phyloP scores from a whole-genome alignment of 2,113 vertebrate genomes.

The Heteronetta atricapilla region DNA sequence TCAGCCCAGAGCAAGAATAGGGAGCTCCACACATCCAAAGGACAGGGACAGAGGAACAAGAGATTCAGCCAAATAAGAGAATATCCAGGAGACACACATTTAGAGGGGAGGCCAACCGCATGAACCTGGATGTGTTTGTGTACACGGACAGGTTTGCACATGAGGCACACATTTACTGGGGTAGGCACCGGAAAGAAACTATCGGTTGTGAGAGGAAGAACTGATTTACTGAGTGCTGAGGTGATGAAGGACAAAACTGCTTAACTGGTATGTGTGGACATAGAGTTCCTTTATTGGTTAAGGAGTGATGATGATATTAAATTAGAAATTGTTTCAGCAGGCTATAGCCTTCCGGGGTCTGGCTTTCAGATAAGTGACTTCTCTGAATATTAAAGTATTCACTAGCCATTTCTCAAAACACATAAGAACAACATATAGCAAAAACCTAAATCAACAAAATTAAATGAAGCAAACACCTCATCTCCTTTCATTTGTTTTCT shows the following conservation, averaged over 20 bases:
- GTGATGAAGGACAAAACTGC: not conserved
- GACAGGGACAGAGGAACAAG: not conserved
- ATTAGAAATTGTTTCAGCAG: not conserved
- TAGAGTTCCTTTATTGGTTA: accelerated
- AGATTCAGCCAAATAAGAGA: not conserved
- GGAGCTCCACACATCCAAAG: not conserved
- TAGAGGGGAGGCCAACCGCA: not conserved
- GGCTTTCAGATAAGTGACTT: not conserved
- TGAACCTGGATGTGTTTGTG: not conserved
- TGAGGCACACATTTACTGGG: not conserved
- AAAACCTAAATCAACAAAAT: not conserved
- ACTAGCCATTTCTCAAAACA: not conserved
- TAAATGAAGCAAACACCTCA: not conserved
- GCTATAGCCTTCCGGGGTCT: not conserved
- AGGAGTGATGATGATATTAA: not conserved
- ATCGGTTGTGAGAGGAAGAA: not conserved
- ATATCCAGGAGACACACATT: not conserved
- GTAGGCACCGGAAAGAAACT: not conserved
- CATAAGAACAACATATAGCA: not conserved
- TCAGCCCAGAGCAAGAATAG: not conserved
- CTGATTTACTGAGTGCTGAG: not conserved
- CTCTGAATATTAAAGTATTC: not conserved
- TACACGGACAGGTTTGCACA: not conserved
- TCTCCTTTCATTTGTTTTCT: not conserved
- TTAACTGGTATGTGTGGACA: not conserved